These are phyloP conservation scores for Onychostruthus taczanowskii DNA, from an alignment of 2,113 vertebrate genomes.

Conservation along the genomic window DNA sequence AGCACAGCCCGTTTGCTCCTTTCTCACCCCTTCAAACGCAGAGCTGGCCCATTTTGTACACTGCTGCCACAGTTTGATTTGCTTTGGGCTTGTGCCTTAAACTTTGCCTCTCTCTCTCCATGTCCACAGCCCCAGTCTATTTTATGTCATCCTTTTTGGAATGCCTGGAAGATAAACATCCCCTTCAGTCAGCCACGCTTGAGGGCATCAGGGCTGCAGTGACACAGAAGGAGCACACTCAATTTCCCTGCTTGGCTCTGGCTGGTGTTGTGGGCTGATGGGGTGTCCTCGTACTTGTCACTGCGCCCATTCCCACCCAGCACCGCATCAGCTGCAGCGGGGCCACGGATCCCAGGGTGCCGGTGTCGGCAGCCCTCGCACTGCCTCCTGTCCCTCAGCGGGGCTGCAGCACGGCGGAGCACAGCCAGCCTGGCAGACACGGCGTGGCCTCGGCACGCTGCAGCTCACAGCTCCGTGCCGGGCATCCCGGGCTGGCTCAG, in stretches of 20 bases:
- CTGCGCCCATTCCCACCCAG: not conserved
- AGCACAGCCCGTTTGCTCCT: conserved; percentile 23
- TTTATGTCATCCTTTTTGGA: not conserved
- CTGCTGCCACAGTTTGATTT: conserved; percentile 30
- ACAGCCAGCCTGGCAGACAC: not conserved
- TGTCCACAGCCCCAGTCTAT: not conserved
- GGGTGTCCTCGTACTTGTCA: accelerated
- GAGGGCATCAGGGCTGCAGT: not conserved
- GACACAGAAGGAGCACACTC: accelerated
- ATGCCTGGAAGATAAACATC: not conserved
- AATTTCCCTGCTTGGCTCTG: not conserved
- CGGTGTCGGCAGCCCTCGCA: not conserved
- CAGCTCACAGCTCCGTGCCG: not conserved
- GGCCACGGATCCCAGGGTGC: not conserved
- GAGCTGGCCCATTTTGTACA: conserved; percentile 10
- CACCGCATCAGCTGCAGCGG: not conserved
- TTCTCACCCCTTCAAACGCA: conserved; percentile 32
- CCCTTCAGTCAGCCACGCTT: not conserved
- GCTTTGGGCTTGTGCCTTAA: conserved; percentile 49
- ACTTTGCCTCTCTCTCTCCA: conserved; percentile 22
- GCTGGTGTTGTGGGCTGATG: not conserved
- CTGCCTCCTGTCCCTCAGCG: not conserved
- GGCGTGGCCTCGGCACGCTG: not conserved
- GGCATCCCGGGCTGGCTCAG: not conserved
- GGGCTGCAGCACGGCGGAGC: not conserved